These are phyloP conservation scores for Xiphophorus couchianus DNA, from an alignment of 2,113 vertebrate species.

Conservation along the genomic window DNA sequence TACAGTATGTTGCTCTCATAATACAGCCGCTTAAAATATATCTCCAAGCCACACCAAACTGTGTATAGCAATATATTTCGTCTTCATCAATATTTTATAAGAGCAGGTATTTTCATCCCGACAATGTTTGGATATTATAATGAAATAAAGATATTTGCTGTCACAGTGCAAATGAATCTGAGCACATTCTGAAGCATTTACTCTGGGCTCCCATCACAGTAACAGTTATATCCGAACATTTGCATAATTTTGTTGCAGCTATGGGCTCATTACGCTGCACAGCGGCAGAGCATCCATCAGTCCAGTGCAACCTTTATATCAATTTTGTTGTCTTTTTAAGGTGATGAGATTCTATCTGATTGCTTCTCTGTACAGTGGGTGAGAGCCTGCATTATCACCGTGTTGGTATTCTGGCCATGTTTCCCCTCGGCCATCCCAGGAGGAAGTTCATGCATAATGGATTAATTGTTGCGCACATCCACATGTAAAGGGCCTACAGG, in stretches of 20 bases:
- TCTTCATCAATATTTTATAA: neutral
- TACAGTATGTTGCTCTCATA: too few species aligned
- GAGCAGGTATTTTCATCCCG: neutral
- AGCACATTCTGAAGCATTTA: slow-evolving; percentile 1
- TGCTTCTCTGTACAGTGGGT: slow-evolving; percentile 42
- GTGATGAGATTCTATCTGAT: slow-evolving; percentile 40
- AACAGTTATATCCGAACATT: slow-evolving; percentile 20
- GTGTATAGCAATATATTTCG: neutral
- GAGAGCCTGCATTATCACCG: slow-evolving; percentile 30
- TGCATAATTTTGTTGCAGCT: slow-evolving; percentile 20
- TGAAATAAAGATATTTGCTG: neutral
- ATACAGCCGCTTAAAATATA: neutral
- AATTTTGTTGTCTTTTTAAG: slow-evolving; percentile 55
- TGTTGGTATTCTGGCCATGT: slow-evolving; percentile 65
- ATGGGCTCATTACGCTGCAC: slow-evolving; percentile 15
- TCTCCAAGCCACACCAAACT: neutral
- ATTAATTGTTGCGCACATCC: slow-evolving; percentile 74
- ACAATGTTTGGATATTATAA: slow-evolving; percentile 1
- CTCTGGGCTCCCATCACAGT: neutral
- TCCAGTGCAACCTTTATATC: slow-evolving; percentile 9
- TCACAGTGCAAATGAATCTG: slow-evolving; percentile 5
- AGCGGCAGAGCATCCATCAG: slow-evolving; percentile 18
- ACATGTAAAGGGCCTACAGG: slow-evolving; percentile 66
- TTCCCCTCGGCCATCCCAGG: slow-evolving; percentile 57
- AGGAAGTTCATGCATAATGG: slow-evolving; percentile 79